A percentile compares a stretch with the other conserved stretches of the same genome.
phyloP scores from a whole-genome alignment of 2,888 invertebrate species.

The Leptopilina myrica region DNA sequence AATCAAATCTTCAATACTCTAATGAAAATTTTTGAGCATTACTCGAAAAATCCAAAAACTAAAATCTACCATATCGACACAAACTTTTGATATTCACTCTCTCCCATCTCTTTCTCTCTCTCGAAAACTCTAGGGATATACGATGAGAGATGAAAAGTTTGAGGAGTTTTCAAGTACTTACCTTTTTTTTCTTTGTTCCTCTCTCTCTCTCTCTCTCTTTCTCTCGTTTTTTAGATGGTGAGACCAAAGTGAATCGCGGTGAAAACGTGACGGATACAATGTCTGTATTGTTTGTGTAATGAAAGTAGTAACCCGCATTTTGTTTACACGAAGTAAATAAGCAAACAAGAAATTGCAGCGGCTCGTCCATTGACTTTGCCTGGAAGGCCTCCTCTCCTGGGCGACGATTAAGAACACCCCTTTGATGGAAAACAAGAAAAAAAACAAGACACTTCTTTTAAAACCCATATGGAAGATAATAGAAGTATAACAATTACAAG shows the following conservation, averaged over 20 bases:
- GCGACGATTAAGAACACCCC: conserved; percentile 45
- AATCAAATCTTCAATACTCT: too few species aligned
- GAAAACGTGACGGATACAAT: conserved; percentile 59
- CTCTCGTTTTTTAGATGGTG: too few species aligned
- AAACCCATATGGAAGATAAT: conserved; percentile 44
- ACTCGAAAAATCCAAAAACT: too few species aligned
- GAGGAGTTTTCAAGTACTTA: background rate
- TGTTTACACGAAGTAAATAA: conserved; percentile 64
- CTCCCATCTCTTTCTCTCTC: too few species aligned
- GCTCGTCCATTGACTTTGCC: conserved; percentile 57
- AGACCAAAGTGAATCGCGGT: conserved; percentile 44
- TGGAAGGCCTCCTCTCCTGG: conserved; percentile 49
- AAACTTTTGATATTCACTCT: background rate
- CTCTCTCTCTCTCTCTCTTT: too few species aligned
- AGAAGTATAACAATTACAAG: background rate
- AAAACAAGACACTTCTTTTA: conserved; percentile 45
- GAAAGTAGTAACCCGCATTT: conserved; percentile 62
- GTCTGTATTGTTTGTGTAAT: conserved; percentile 63
- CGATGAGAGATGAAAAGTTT: conserved; percentile 1
- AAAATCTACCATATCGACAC: too few species aligned
- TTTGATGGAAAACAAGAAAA: conserved; percentile 19
- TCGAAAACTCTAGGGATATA: background rate
- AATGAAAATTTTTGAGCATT: too few species aligned
- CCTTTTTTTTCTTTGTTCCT: background rate
- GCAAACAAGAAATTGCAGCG: conserved; percentile 64